phyloP scores from a whole-genome alignment of 2,113 vertebrate genomes.

The Festucalex cinctus region DNA sequence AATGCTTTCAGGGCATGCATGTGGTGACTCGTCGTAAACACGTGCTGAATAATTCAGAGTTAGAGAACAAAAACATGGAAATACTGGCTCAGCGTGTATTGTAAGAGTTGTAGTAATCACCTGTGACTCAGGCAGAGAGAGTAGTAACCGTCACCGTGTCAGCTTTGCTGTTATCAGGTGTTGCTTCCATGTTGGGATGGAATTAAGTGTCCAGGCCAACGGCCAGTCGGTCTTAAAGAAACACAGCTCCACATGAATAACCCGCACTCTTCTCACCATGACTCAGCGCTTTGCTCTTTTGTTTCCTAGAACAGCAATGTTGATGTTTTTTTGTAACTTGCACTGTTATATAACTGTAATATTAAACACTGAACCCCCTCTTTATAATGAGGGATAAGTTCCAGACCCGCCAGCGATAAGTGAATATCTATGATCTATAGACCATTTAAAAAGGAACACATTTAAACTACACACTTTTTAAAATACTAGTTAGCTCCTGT shows the following conservation, averaged over 20 bases:
- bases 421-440: too few species aligned
- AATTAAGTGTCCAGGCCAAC: constrained; percentile 15
- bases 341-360: too few species aligned
- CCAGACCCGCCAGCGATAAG: too few species aligned
- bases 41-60: constrained; percentile 58
- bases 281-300: constrained; percentile 45
- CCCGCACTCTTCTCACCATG: constrained; percentile 34
- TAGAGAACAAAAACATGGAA: constrained; percentile 15
- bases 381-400: too few species aligned
- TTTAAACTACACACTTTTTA: too few species aligned
- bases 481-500: too few species aligned
- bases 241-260: constrained; percentile 17
- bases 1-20: constrained; percentile 14
- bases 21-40: constrained; percentile 23
- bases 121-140: constrained; percentile 7
- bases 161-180: constrained; percentile 4
- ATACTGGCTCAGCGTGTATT: neutral
- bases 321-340: too few species aligned
- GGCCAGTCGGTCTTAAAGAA: constrained; percentile 28
- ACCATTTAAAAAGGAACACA: too few species aligned
- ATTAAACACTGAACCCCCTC: too few species aligned
- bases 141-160: neutral
- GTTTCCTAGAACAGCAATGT: constrained; percentile 13
- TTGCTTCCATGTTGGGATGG: constrained; percentile 12
- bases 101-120: constrained; percentile 13